Conservation (phyloP, 30 jellyfish, hydroid and myxozoan genomes). For the Sanderia malayensis region DNA sequence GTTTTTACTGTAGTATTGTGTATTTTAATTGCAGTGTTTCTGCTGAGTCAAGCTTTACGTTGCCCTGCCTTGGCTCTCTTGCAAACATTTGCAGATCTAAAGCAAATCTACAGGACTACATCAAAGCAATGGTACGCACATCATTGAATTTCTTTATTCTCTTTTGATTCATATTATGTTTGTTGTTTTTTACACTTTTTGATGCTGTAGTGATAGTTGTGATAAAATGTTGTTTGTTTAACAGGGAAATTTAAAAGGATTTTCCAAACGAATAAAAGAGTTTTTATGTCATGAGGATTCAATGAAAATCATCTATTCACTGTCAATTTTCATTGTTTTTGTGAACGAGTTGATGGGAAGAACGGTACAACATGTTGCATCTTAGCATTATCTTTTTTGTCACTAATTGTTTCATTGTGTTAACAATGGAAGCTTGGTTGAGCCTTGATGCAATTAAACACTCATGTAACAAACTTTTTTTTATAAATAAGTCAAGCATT, state of each 20-base stretch:
- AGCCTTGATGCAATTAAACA: too few species aligned
- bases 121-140: constrained; percentile 68
- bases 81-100: constrained; percentile 74
- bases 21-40: constrained; percentile 19
- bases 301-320: constrained; percentile 49
- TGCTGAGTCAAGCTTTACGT: constrained; percentile 34
- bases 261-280: constrained; percentile 31
- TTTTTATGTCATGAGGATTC: constrained; percentile 42
- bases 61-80: constrained; percentile 64
- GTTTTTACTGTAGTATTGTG: neutral
- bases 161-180: too few species aligned
- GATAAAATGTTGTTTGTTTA: neutral
- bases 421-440: too few species aligned
- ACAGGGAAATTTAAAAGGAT: constrained; percentile 41
- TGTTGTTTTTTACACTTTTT: too few species aligned
- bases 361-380: constrained; percentile 38
- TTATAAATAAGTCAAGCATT: neutral
- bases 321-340: constrained; percentile 27
- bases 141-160: too few species aligned
- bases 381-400: neutral
- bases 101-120: constrained; percentile 42
- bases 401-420: too few species aligned
- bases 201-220: neutral
- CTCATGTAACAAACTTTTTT: too few species aligned
- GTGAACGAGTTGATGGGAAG: constrained; percentile 76